phyloP scores from a whole-genome alignment of 2,888 invertebrate species.

The Itoplectis maculator region DNA sequence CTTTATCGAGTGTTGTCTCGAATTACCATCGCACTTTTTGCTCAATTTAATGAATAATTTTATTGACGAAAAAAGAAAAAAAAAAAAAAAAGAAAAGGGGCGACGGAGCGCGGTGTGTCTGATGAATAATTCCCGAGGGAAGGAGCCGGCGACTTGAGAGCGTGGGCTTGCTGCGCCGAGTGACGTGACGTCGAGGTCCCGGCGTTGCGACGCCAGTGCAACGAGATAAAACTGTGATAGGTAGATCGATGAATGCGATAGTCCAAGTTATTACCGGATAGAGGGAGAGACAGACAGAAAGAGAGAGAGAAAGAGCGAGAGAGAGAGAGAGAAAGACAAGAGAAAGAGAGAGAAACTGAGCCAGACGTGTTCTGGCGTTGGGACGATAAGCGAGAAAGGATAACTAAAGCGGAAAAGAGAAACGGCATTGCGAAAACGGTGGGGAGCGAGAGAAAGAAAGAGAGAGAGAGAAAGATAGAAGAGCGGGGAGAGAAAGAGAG shows the following conservation, averaged over 20 bases:
- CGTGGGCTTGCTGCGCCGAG: not conserved
- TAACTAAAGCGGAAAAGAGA: conserved; percentile 40
- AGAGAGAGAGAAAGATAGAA: conserved; percentile 33
- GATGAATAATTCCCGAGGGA: conserved; percentile 22
- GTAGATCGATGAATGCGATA: conserved; percentile 84
- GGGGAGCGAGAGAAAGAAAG: conserved; percentile 58
- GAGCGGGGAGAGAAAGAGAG: conserved; percentile 44
- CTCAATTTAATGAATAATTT: not conserved
- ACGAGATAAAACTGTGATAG: conserved; percentile 84
- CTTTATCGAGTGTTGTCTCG: not conserved
- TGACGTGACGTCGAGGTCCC: conserved; percentile 71
- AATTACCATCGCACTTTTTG: not conserved
- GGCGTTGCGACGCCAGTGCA: conserved; percentile 82
- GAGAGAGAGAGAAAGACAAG: conserved; percentile 75
- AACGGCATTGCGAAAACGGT: conserved; percentile 24
- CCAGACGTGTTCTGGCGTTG: conserved; percentile 41
- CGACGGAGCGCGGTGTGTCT: not conserved
- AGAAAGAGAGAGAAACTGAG: conserved; percentile 75
- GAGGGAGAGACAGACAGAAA: conserved; percentile 76
- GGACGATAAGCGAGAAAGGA: conserved; percentile 65
- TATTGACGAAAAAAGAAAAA: not conserved
- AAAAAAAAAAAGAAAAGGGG: not conserved
- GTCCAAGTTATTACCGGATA: conserved; percentile 84
- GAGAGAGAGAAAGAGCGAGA: conserved; percentile 82
- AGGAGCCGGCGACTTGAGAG: conserved; percentile 8